These are phyloP conservation scores for Malaclemys terrapin DNA, from an alignment of 2,113 vertebrate genomes.

Conservation along the genomic window DNA sequence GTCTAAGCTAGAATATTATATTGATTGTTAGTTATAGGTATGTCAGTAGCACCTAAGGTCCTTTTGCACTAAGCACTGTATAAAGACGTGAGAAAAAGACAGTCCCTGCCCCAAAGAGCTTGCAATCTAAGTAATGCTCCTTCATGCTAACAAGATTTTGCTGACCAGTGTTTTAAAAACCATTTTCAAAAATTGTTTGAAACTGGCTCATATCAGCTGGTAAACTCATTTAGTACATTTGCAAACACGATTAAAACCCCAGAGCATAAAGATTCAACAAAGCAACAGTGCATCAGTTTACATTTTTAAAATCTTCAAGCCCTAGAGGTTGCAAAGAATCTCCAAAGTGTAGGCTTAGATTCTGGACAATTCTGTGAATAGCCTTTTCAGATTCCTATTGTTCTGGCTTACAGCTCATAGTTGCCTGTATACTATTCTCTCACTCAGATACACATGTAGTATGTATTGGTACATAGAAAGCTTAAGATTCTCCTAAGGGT, in stretches of 20 bases:
- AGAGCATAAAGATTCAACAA: background rate
- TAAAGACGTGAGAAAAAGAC: background rate
- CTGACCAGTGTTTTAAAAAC: background rate
- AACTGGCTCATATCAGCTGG: background rate
- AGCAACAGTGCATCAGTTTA: background rate
- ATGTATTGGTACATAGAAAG: background rate
- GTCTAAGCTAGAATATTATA: background rate
- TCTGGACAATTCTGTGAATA: background rate
- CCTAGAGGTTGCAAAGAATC: background rate
- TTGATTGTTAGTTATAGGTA: background rate
- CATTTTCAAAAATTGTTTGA: background rate
- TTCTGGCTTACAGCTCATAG: background rate
- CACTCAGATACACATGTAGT: background rate
- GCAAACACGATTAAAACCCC: background rate
- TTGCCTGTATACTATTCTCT: background rate
- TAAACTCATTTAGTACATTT: constrained; percentile 6
- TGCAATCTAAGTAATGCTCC: background rate
- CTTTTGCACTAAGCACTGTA: background rate
- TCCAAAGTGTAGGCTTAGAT: background rate
- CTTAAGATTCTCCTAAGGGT: constrained; percentile 30
- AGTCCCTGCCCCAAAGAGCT: background rate
- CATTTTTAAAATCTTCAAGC: background rate
- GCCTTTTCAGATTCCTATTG: background rate
- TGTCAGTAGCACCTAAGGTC: background rate
- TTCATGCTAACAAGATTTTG: background rate